Base-by-base conservation (phyloP, 2,797 vertebrate genomes). In the Molossus alvarezi region DNA sequence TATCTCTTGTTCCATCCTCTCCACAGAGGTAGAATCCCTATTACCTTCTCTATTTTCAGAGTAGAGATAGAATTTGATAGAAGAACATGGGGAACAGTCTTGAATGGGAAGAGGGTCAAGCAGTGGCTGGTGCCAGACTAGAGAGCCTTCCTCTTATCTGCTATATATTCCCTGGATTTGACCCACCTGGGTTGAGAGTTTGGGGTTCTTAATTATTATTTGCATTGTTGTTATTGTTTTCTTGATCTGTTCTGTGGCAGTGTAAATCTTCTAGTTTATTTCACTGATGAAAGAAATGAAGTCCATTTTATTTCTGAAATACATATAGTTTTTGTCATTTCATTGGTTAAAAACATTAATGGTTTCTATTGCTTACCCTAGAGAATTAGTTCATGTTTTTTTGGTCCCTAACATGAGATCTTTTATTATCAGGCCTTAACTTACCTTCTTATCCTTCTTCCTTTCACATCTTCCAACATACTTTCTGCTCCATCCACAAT, bases 1-100 rank as follows among this genome's bases (percentile, higher is more conserved):
- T 21, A 7, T 76, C 71, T 95, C 82, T 96, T 93, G 20, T 95
- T 97, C 55, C 48, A 60, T 91, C 71, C 84, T 82, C 37, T 88
- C 45, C 12, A 45, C 67, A 82, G 89, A 82, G 1, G 23, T 91
- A 53, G 57, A 64, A 73, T 91, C n/a, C 71, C 71, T 64, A 37
- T 73, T 41, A 72, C 57, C 2, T 23, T 65, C 71, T 12, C 33
- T 81, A 64, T 95, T 97, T 97, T 94, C 83, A 95, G 86, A 75
- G 75, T 62, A 77, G 65, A 89, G 72, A 9, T 58, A 27, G 55
- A 93, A 77, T 95, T 27, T 20, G 14, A 51, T 79, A 72, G 75
- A 91, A 80, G 69, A 80, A 92, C 84, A 84, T 65, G 15, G 65
- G 64, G 21, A 77, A 10, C 20, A 53, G 60, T 80, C 20, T 60